Evolutionary conservation across 2,113 vertebrate genomes (phyloP).

Genomic region (Hypanus sabinus): DNA sequence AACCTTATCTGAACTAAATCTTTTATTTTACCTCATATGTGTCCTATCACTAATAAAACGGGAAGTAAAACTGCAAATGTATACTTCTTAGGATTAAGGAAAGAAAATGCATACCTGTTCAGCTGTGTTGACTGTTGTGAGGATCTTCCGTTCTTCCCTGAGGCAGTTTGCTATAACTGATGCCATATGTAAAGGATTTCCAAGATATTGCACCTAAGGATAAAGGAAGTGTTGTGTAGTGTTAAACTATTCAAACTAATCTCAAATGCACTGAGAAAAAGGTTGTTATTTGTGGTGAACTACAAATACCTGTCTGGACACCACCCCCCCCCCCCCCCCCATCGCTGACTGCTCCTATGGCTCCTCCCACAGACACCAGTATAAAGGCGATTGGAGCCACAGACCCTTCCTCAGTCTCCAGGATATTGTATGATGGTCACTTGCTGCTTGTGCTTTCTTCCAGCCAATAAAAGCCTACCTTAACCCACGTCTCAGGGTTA

Average conservation of each 20-base stretch:
- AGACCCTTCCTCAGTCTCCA: too few relatives aligned
- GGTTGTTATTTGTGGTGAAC: too few relatives aligned
- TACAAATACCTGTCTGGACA: too few relatives aligned
- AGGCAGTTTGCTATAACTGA: conserved; percentile 82
- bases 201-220: conserved; percentile 76
- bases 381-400: too few relatives aligned
- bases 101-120: conserved; percentile 71
- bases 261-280: neutral
- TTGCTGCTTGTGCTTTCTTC: too few relatives aligned
- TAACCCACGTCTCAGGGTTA: too few relatives aligned
- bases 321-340: too few relatives aligned
- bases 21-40: neutral
- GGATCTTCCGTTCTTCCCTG: conserved; percentile 82
- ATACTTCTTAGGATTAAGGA: neutral
- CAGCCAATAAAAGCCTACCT: too few relatives aligned
- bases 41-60: neutral
- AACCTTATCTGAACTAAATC: neutral
- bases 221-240: conserved; percentile 38
- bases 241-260: neutral
- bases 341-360: too few relatives aligned
- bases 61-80: neutral
- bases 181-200: conserved; percentile 75
- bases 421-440: too few relatives aligned
- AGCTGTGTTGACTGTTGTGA: conserved; percentile 78
- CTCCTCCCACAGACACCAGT: too few relatives aligned